Evolutionary conservation across 2,113 vertebrate genomes (phyloP).

Genomic region (Dissostichus mawsoni): DNA sequence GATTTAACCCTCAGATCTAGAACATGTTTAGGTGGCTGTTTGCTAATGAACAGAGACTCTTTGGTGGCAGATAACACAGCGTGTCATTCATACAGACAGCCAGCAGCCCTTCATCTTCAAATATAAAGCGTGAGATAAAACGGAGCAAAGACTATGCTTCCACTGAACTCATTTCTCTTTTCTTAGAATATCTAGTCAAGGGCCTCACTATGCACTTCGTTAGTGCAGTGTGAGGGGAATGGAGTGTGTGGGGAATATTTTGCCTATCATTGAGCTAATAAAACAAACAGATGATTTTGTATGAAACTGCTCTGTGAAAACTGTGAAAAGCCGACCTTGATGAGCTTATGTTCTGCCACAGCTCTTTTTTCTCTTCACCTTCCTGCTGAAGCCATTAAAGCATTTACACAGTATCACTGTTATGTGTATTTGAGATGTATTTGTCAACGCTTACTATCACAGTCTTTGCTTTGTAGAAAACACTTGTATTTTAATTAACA

Average conservation of each 20-base stretch:
- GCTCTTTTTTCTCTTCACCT: neutral
- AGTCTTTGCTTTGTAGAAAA: neutral
- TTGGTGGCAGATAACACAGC: constrained; percentile 54
- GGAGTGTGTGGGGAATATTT: neutral
- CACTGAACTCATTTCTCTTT: constrained; percentile 34
- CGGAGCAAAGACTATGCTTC: constrained; percentile 26
- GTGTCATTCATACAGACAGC: constrained; percentile 61
- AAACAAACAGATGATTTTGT: constrained; percentile 1
- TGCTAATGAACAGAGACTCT: constrained; percentile 68
- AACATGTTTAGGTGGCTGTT: constrained; percentile 60
- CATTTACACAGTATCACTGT: neutral
- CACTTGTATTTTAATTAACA: neutral
- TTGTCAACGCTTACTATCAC: neutral
- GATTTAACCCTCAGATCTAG: constrained; percentile 68
- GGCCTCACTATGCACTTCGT: constrained; percentile 7
- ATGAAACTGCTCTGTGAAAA: constrained; percentile 9
- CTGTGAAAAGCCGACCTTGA: neutral
- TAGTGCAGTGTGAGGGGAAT: constrained; percentile 19
- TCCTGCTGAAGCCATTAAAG: neutral
- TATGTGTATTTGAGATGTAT: neutral
- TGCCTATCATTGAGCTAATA: constrained; percentile 13
- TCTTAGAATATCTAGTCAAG: constrained; percentile 40
- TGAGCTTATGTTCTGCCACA: neutral
- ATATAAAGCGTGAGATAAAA: constrained; percentile 48
- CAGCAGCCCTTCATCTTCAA: constrained; percentile 63